phyloP scores from a whole-genome alignment of 1,140 invertebrate species.

The Drosophila willistoni region DNA sequence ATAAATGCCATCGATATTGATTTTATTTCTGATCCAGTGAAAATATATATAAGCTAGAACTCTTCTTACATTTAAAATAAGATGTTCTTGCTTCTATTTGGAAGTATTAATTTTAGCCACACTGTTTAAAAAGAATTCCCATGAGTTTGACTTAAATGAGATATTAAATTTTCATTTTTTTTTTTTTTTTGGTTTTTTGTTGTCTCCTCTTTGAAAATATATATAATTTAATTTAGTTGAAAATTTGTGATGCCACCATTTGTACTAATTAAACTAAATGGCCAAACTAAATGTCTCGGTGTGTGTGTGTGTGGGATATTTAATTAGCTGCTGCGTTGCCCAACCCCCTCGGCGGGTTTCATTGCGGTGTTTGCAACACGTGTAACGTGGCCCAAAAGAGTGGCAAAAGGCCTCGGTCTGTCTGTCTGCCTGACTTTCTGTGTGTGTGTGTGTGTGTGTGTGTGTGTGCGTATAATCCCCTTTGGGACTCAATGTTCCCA shows the following conservation, averaged over 20 bases:
- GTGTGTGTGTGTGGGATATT: constrained; percentile 40
- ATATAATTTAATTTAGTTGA: constrained; percentile 61
- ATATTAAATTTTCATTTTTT: neutral
- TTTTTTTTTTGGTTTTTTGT: neutral
- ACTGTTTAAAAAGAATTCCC: neutral
- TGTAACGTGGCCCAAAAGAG: constrained; percentile 24
- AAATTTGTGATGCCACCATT: constrained; percentile 51
- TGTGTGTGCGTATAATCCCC: constrained; percentile 44
- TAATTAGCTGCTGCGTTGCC: constrained; percentile 61
- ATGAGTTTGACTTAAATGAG: neutral
- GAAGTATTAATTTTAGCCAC: too few relatives aligned
- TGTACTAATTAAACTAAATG: constrained; percentile 78
- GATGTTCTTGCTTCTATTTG: too few relatives aligned
- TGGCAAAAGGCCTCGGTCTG: constrained; percentile 38
- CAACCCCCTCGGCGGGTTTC: constrained; percentile 25
- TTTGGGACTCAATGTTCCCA: constrained; percentile 46
- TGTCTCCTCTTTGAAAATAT: constrained; percentile 47
- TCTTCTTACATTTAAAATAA: too few relatives aligned
- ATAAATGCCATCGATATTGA: too few relatives aligned
- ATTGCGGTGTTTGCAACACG: constrained; percentile 60
- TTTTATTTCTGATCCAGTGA: too few relatives aligned
- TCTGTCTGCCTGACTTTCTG: neutral
- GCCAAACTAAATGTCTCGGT: constrained; percentile 1
- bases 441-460: constrained; percentile 2
- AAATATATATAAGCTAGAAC: too few relatives aligned